Evolutionary conservation across 2,113 vertebrate species (phyloP).

Genomic region (Ceyx margarethae): DNA sequence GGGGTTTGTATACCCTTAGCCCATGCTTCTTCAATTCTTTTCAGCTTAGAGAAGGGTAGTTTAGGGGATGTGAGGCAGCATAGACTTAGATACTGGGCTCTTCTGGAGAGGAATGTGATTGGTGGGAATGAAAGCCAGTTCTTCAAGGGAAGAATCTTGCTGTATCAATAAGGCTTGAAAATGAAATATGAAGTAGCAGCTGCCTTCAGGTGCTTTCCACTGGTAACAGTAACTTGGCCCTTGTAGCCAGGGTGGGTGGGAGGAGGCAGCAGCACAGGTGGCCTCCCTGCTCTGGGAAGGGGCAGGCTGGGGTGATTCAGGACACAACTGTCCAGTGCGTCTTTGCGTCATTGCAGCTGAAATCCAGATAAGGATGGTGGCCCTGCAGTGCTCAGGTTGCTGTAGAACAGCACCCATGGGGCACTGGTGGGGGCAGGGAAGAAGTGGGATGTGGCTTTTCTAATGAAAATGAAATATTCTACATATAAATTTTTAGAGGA

Average conservation of each 20-base stretch:
- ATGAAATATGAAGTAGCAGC: not conserved
- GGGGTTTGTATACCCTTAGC: not conserved
- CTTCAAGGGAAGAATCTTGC: not conserved
- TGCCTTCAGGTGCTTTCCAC: not conserved
- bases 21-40: not conserved
- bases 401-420: not conserved
- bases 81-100: not conserved
- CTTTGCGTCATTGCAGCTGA: not conserved
- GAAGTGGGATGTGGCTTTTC: not conserved
- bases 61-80: not conserved
- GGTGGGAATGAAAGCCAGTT: not conserved
- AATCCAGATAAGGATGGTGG: not conserved
- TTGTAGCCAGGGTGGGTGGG: not conserved
- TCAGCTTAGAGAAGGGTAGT: not conserved
- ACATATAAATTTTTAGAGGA: not conserved
- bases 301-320: not conserved
- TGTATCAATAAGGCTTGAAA: not conserved
- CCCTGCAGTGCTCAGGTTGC: not conserved
- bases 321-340: not conserved
- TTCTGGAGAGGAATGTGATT: not conserved
- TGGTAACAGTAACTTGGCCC: not conserved
- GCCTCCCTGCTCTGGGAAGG: not conserved
- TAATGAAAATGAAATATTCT: not conserved
- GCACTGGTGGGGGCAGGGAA: not conserved
- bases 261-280: not conserved